Conservation (phyloP, 2,797 vertebrate genomes). For the Myotis vivesi region DNA sequence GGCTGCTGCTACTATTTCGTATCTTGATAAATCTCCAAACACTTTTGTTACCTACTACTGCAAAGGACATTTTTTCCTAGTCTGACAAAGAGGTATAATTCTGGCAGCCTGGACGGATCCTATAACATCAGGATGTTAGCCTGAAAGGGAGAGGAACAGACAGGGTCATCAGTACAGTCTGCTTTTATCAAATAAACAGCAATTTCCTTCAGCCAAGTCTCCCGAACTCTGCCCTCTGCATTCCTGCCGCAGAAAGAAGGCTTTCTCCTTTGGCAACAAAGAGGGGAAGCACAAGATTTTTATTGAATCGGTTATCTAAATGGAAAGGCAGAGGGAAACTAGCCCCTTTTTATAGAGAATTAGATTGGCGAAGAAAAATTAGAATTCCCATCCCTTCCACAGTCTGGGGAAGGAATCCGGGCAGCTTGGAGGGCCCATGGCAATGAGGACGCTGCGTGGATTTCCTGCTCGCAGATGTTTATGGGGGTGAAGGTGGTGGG, state of each 20-base stretch:
- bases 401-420: neutral
- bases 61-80: neutral
- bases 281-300: neutral
- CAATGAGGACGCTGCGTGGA: neutral
- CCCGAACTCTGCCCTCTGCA: conserved; percentile 40
- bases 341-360: neutral
- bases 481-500: neutral
- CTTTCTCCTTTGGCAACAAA: neutral
- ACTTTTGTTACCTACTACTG: neutral
- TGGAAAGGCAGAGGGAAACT: neutral
- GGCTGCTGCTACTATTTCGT: neutral
- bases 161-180: neutral
- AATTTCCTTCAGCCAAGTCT: conserved; percentile 29
- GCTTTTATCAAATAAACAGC: conserved; percentile 49
- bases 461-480: neutral
- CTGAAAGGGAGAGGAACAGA: neutral
- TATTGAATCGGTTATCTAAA: conserved; percentile 1
- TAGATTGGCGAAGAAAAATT: neutral
- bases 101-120: neutral
- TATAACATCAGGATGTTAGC: neutral
- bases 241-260: neutral
- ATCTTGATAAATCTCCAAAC: neutral
- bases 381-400: neutral
- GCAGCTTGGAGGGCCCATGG: neutral
- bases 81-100: neutral